phyloP scores from a whole-genome alignment of 2,888 invertebrate species.

The Conistra vaccinii region DNA sequence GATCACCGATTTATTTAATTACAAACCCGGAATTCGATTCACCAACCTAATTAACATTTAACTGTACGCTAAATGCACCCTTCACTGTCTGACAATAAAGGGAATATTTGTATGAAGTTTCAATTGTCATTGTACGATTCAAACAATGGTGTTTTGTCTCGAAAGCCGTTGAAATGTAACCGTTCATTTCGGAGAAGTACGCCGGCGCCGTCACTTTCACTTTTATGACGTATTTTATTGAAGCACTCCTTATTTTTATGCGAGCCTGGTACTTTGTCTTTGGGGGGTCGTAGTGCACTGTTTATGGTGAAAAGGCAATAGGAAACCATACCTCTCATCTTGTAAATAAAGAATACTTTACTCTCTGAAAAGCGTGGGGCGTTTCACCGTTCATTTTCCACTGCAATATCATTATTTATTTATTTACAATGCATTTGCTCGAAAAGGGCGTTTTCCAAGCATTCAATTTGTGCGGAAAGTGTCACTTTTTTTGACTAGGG shows the following conservation, averaged over 20 bases:
- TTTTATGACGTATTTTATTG: slow-evolving; percentile 26
- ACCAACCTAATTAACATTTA: slow-evolving; percentile 14
- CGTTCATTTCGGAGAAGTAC: slow-evolving; percentile 22
- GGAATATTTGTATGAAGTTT: not conserved
- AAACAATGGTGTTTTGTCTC: slow-evolving; percentile 36
- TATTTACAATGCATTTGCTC: too few relatives aligned
- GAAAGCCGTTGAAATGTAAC: slow-evolving; percentile 9
- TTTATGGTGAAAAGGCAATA: not conserved
- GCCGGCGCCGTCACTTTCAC: not conserved
- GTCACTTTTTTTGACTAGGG: too few relatives aligned
- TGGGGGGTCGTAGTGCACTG: not conserved
- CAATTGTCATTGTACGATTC: slow-evolving; percentile 8
- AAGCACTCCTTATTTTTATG: slow-evolving; percentile 16
- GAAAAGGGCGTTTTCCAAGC: too few relatives aligned
- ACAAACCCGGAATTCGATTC: not conserved
- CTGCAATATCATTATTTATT: not conserved
- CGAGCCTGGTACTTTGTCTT: not conserved
- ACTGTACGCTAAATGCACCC: not conserved
- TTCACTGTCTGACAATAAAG: not conserved
- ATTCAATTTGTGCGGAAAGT: too few relatives aligned
- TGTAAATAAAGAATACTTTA: not conserved
- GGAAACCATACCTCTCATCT: too few relatives aligned
- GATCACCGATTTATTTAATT: slow-evolving; percentile 16
- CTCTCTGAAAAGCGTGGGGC: not conserved
- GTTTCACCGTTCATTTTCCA: not conserved